Base-by-base conservation (phyloP, 1,140 invertebrate genomes). In the Anoplophora glabripennis region DNA sequence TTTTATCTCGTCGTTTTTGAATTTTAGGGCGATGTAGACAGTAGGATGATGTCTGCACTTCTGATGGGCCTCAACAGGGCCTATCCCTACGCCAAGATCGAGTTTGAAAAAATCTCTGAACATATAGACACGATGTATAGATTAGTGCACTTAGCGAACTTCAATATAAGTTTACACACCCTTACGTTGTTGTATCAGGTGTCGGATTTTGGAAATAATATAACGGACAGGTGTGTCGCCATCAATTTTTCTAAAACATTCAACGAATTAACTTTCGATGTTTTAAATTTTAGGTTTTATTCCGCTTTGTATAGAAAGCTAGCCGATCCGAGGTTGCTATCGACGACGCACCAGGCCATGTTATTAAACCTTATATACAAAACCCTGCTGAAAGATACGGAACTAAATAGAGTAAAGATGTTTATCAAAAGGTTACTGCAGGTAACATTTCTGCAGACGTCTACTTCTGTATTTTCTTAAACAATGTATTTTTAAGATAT, bases 341-440 rank as follows among this genome's bases (percentile, higher is more conserved):
- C 78, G 12, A 87, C 87, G 0, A 86, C 86, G 4, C 88, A 92
- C 64, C 87, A 89, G 17, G 86, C 92, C 2, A 81, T 94, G 38
- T 85, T 98, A 63, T 80, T 98, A 28, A 95, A 94, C 74, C 81
- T 99, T 18, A 75, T 98, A 3, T 94, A 87, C 74, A 88, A 92
- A 70, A 87, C 93, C 11, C 77, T 99, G 56, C 86, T 87, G 63
- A 84, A 84, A 53, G 96, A 99, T 79, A 76, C 75, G 12, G 85
- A 88, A 59, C 72, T 84, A 1, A 74, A 80, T 11, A 76, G 96
- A 54, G 80, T 92, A 0, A 84, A 86, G 73, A 89, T 93, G 7
- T 96, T 98, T 75, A 78, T 96, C 1, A 99, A 98, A 79, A 78
- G 96, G 55, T 76, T 97, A 36, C 78, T 98, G 36, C 94, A 98